These are phyloP conservation scores for Zoanthus sociatus DNA, from an alignment of 92 coral and sea anemone genomes.

Conservation along the genomic window DNA sequence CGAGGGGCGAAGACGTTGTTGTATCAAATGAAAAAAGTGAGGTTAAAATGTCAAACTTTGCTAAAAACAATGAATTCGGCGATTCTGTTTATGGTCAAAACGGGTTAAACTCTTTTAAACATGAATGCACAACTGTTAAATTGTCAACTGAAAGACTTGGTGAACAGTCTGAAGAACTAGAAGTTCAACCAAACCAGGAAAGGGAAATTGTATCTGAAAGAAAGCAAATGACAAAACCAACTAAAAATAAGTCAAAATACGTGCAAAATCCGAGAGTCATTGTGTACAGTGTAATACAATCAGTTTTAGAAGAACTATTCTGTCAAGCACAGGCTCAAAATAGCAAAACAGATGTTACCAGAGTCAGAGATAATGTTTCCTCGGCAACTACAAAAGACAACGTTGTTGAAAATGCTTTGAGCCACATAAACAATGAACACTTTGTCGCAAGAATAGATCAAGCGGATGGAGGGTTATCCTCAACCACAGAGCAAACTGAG, in stretches of 20 bases:
- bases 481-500: background rate
- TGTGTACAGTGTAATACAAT: conserved; percentile 24
- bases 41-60: background rate
- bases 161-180: background rate
- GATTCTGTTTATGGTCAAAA: background rate
- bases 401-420: conserved; percentile 7
- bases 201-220: conserved; percentile 11
- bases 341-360: conserved; percentile 18
- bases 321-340: conserved; percentile 31
- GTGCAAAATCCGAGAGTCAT: conserved; percentile 18
- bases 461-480: background rate
- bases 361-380: background rate
- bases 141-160: background rate
- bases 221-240: background rate
- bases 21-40: conserved; percentile 18
- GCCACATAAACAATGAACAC: background rate
- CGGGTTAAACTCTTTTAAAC: background rate
- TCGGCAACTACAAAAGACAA: background rate
- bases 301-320: conserved; percentile 42
- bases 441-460: background rate
- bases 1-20: background rate
- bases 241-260: conserved; percentile 4
- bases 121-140: background rate
- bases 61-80: background rate
- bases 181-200: background rate